Evolutionary conservation across 2,888 invertebrate species (phyloP), one percentile per base, ranked within the genome.

Genomic region (Caenorhabditis sp.): DNA sequence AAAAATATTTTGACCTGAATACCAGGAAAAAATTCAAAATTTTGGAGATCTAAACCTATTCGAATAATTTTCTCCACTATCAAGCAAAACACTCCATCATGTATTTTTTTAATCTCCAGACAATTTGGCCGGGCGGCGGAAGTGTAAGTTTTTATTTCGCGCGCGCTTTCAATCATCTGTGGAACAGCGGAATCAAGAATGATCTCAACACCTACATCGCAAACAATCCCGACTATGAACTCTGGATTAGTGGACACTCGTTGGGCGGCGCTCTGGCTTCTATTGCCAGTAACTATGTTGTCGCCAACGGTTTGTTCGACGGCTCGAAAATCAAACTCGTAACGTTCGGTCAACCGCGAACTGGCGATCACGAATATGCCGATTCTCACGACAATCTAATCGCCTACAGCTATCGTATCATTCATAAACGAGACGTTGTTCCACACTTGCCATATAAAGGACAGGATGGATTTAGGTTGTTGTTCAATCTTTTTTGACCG

Each of bases 281-380:
- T 1, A 62, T 81, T n/a, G 77, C 77, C 12, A 77, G 77, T 6
- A 65, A 68, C 1, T 68, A 74, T 37, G 37, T 79, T 17, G 77
- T 81, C 12, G 37, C 66, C n/a, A 36, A 66, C 8, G 73, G 69
- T 1, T n/a, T 70, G 5, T 75, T 67, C 23, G 27, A 61, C 23
- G 65, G 67, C 6, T 26, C 53, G 1, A 64, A 73, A 10, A 69
- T 81, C 21, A 72, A 66, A 57, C 50, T 81, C 50, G 66, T 77
- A 37, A 81, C 81, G 2, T 77, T 81, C 62, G 81, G 81, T 49
- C 81, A 81, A 53, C 81, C 81, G 27, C 55, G 81, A 19, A 76
- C 76, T 24, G 81, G 81, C n/a, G 77, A 81, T 61, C 58, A 60
- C 27, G 69, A 60, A 6, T 81, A 63, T 53, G 81, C 81, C 1